These are phyloP conservation scores for Morpho deidamia DNA, from an alignment of 2,888 invertebrate genomes.

Conservation along the genomic window DNA sequence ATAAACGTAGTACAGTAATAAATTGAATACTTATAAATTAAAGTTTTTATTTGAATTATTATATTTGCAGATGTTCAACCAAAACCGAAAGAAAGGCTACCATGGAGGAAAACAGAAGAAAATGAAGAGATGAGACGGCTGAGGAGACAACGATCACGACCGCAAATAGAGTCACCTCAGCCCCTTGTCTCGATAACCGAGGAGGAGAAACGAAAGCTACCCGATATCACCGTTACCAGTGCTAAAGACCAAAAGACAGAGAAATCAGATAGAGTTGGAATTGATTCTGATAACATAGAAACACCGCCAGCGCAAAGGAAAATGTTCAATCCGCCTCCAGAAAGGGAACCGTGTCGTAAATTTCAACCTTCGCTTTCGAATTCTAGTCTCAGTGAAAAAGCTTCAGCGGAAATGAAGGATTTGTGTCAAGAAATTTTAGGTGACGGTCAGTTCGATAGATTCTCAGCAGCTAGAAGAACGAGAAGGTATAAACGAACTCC, in stretches of 20 bases:
- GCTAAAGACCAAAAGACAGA: constrained; percentile 37
- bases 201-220: constrained; percentile 79
- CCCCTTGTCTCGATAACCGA: constrained; percentile 79
- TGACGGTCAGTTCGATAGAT: constrained; percentile 90
- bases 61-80: constrained; percentile 81
- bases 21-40: neutral
- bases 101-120: constrained; percentile 86
- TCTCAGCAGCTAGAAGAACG: constrained; percentile 88
- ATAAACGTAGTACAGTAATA: too few species aligned
- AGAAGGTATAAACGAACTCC: constrained; percentile 85
- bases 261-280: constrained; percentile 84
- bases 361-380: constrained; percentile 55
- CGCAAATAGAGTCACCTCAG: constrained; percentile 57
- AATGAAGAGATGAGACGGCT: constrained; percentile 81
- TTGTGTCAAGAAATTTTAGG: constrained; percentile 79
- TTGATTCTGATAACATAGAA: constrained; percentile 94
- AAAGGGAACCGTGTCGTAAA: constrained; percentile 79
- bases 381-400: constrained; percentile 44
- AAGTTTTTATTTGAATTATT: neutral
- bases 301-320: constrained; percentile 90
- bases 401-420: constrained; percentile 60
- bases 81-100: constrained; percentile 85
- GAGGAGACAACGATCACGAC: constrained; percentile 76
- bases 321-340: constrained; percentile 81
- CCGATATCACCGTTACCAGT: constrained; percentile 60